Conservation (phyloP, 53 echinoderm and acorn worm genomes). For the Hippasteria phrygiana region DNA sequence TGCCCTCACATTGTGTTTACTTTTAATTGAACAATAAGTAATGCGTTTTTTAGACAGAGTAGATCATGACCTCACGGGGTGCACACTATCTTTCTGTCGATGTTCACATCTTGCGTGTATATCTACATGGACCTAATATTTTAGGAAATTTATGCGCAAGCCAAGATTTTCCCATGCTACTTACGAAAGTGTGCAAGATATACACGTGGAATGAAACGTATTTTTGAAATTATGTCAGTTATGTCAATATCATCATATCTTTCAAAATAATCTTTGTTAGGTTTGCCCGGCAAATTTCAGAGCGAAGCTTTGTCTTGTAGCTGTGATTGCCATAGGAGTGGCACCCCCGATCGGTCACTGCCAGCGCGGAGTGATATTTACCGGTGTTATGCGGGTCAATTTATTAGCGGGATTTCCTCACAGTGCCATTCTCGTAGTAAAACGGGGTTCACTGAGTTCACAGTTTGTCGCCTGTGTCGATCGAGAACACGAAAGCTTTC, state of each 20-base stretch:
- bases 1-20: not conserved
- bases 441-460: constrained; percentile 38
- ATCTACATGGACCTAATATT: too few species aligned
- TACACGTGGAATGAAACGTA: too few species aligned
- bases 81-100: constrained; percentile 15
- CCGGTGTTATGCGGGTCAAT: constrained; percentile 39
- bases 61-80: constrained; percentile 16
- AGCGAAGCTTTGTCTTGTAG: not conserved
- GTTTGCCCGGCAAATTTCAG: not conserved
- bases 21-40: not conserved
- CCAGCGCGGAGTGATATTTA: constrained; percentile 30
- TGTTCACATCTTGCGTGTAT: too few species aligned
- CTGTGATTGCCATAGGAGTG: not conserved
- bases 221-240: too few species aligned
- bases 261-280: too few species aligned
- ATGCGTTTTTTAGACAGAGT: constrained; percentile 15
- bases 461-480: not conserved
- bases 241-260: too few species aligned
- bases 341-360: constrained; percentile 42
- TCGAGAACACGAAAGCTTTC: not conserved
- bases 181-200: too few species aligned
- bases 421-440: constrained; percentile 50
- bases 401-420: constrained; percentile 63
- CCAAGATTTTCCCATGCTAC: too few species aligned
- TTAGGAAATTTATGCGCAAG: too few species aligned